phyloP scores from a whole-genome alignment of 2,888 invertebrate species.

The Cephus sareptanus region DNA sequence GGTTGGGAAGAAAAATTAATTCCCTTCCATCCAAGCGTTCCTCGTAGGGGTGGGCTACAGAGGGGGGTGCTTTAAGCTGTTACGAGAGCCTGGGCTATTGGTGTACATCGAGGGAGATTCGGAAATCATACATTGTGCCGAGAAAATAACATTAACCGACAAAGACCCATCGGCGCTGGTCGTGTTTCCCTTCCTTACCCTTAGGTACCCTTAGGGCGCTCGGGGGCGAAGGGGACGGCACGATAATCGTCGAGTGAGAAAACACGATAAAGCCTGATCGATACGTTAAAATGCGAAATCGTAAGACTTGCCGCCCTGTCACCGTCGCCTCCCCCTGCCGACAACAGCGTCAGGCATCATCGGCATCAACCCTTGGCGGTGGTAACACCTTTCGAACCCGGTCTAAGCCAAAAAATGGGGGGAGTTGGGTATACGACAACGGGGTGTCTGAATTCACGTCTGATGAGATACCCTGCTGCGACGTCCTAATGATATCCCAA shows the following conservation, averaged over 20 bases:
- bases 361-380: too few species aligned
- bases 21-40: neutral
- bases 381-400: neutral
- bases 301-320: conserved; percentile 4
- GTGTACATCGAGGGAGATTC: neutral
- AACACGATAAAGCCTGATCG: conserved; percentile 17
- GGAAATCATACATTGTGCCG: conserved; percentile 11
- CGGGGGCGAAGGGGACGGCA: neutral
- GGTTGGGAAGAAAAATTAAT: neutral
- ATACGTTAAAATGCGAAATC: conserved; percentile 17
- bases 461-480: conserved; percentile 25
- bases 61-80: too few species aligned
- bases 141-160: conserved; percentile 14
- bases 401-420: too few species aligned
- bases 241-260: conserved; percentile 9
- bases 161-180: neutral
- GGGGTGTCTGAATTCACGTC: conserved; percentile 10
- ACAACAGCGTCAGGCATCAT: too few species aligned
- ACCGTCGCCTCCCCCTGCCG: neutral
- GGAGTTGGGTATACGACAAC: neutral
- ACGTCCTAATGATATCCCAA: conserved; percentile 11
- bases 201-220: neutral
- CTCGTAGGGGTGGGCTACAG: too few species aligned
- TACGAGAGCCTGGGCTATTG: too few species aligned
- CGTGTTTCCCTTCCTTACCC: neutral